Evolutionary conservation across 2,797 vertebrate genomes (phyloP).

Genomic region (Gadopsis marmoratus): DNA sequence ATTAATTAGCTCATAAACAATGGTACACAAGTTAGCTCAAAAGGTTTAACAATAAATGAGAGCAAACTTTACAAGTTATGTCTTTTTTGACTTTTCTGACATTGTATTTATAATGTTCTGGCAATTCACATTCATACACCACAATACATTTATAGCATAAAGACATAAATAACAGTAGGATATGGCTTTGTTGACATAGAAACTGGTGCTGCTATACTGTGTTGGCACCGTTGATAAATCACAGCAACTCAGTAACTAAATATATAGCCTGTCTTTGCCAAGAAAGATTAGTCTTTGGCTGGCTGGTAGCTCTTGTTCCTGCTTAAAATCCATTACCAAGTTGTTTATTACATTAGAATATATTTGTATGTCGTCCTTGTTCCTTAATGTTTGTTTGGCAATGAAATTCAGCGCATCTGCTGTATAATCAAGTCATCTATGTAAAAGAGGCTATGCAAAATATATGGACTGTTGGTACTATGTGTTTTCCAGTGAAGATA

Average conservation of each 20-base stretch:
- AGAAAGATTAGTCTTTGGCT: constrained; percentile 61
- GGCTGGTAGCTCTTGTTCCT: constrained; percentile 53
- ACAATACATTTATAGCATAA: not conserved
- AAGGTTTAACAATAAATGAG: not conserved
- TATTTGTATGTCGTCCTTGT: constrained; percentile 37
- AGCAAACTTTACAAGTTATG: not conserved
- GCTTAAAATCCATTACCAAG: constrained; percentile 63
- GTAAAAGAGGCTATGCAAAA: not conserved
- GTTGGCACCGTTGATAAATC: constrained; percentile 20
- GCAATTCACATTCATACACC: not conserved
- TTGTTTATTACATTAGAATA: constrained; percentile 56
- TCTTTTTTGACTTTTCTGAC: not conserved
- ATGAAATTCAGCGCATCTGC: constrained; percentile 17
- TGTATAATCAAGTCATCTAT: not conserved
- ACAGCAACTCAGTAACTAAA: constrained; percentile 41
- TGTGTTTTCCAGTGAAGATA: not conserved
- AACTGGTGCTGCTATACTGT: not conserved
- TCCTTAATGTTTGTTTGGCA: constrained; percentile 6
- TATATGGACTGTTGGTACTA: not conserved
- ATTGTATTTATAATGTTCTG: not conserved
- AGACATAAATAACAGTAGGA: not conserved
- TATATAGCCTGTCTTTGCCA: constrained; percentile 48
- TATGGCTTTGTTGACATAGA: constrained; percentile 8
- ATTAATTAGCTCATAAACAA: not conserved
- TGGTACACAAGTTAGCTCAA: not conserved